Evolutionary conservation across 2,888 invertebrate species (phyloP), one percentile per base, ranked within the genome.

Genomic region (Zygogramma bicolorata): DNA sequence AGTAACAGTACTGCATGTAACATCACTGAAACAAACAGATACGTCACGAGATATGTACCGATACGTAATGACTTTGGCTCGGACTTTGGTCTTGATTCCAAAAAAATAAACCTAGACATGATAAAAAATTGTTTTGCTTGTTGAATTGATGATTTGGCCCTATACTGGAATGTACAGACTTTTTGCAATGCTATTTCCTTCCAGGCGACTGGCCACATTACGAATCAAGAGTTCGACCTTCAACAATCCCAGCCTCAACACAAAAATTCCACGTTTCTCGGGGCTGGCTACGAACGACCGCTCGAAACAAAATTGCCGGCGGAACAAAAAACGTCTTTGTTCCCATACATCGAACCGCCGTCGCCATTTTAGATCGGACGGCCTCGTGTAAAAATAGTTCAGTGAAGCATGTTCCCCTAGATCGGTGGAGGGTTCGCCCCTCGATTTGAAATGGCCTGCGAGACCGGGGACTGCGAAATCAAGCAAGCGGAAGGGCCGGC

Each of bases 371-470:
- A 84, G 83, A 83, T 83, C 83, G 27, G 22, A 82, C 80, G 81
- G 82, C 81, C 83, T 84, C 82, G 84, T 84, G 85, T 86, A 86
- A 86, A 86, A 86, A 86, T 86, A 86, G 86, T 85, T 85, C 86
- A 85, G 82, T 83, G 81, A 85, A 85, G 86, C 85, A 85, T 85
- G 84, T 83, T 84, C 84, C 85, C 85, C 85, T 83, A 84, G 84
- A 85, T 85, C 84, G 81, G 75, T 81, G 79, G 82, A 83, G 84
- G 84, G 85, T 82, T 76, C 78, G 80, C 80, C 77, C 77, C 69
- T 69, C 57, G 73, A 69, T 80, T 76, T 78, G 78, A 81, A 83
- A 83, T 83, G 81, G 83, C 81, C 83, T 82, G 79, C 78, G 79
- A 79, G 82, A 79, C 77, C 79, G 81, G 82, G 82, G 83, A 80